These are phyloP conservation scores for Morinoia aosen DNA, from an alignment of 2,888 invertebrate species.

Conservation along the genomic window DNA sequence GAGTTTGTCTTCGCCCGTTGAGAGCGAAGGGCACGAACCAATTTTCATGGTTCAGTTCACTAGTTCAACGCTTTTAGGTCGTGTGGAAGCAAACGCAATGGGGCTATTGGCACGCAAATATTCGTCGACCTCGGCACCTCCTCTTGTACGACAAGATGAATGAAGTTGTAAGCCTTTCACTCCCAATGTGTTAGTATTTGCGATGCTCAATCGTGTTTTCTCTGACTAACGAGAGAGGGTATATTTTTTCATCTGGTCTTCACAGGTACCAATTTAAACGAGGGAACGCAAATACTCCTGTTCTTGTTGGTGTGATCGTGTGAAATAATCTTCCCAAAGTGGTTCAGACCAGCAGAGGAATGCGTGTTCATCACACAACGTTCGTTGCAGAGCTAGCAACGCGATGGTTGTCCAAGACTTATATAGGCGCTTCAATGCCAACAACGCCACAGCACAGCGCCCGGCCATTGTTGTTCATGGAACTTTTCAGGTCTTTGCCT, in stretches of 20 bases:
- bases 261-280: not conserved
- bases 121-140: not conserved
- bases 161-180: not conserved
- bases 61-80: not conserved
- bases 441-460: not conserved
- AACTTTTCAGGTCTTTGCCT: slow-evolving; percentile 10
- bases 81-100: not conserved
- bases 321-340: not conserved
- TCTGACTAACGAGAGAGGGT: not conserved
- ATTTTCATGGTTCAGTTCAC: not conserved
- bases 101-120: not conserved
- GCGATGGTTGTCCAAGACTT: not conserved
- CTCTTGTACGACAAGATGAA: not conserved
- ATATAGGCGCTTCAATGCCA: not conserved
- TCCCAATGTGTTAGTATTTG: not conserved
- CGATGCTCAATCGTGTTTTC: not conserved
- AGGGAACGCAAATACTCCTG: not conserved
- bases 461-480: not conserved
- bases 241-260: not conserved
- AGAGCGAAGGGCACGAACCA: not conserved
- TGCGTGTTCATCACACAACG: not conserved
- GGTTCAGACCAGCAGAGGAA: not conserved
- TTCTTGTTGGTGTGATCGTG: not conserved
- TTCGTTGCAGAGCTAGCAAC: not conserved
- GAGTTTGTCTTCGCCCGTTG: not conserved